Conservation (phyloP, 2,888 invertebrate genomes). For the Stenichneumon culpator region DNA sequence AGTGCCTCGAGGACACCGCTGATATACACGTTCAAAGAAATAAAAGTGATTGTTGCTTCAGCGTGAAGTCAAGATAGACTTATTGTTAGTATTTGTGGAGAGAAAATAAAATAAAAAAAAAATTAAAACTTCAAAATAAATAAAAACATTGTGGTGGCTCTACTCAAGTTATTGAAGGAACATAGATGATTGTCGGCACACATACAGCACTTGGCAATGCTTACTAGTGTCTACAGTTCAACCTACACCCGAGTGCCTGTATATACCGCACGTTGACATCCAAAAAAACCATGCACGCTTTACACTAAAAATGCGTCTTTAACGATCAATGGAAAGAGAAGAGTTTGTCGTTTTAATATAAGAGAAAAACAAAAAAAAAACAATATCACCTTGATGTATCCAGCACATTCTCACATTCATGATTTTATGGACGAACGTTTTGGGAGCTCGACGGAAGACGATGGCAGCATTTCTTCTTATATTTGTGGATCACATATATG, state of each 20-base stretch:
- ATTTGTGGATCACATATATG: not conserved
- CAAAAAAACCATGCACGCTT: constrained; percentile 83
- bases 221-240: constrained; percentile 82
- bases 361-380: constrained; percentile 61
- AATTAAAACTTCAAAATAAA: constrained; percentile 38
- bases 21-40: constrained; percentile 29
- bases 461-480: not conserved
- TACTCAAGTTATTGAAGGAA: constrained; percentile 81
- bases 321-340: constrained; percentile 78
- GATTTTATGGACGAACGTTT: constrained; percentile 65
- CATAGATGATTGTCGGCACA: constrained; percentile 85
- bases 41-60: constrained; percentile 52
- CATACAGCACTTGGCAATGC: constrained; percentile 85
- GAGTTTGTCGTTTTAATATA: constrained; percentile 63
- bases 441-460: constrained; percentile 69
- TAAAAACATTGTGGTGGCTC: constrained; percentile 77
- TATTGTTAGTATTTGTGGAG: constrained; percentile 54
- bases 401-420: constrained; percentile 70
- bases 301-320: constrained; percentile 75
- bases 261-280: constrained; percentile 81
- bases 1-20: constrained; percentile 9
- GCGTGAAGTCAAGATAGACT: constrained; percentile 50
- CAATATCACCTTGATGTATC: constrained; percentile 69
- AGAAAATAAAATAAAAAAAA: constrained; percentile 52
- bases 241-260: constrained; percentile 83